Percentiles rank a stretch among this genome's conserved stretches.
phyloP scores from a whole-genome alignment of 2,888 invertebrate genomes.

The Chrysotoxum bicinctum region DNA sequence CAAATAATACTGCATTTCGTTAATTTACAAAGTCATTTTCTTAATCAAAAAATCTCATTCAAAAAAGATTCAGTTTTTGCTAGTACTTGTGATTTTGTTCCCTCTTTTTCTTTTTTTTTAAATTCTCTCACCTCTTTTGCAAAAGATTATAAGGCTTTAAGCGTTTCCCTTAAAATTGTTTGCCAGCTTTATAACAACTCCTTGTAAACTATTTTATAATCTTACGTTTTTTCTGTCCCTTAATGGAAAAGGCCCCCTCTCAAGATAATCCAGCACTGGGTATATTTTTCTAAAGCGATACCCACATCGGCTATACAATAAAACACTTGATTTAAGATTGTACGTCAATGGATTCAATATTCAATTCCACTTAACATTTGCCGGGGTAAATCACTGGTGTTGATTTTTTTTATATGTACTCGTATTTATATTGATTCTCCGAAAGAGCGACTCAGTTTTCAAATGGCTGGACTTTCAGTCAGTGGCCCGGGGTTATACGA shows the following conservation, averaged over 20 bases:
- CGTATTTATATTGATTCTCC: slow-evolving; percentile 41
- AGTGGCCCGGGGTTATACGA: not conserved
- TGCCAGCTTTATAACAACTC: too few species aligned
- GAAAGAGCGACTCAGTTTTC: slow-evolving; percentile 7
- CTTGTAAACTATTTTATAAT: too few species aligned
- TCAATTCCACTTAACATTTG: slow-evolving; percentile 56
- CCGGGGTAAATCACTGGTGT: slow-evolving; percentile 53
- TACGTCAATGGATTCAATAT: slow-evolving; percentile 63
- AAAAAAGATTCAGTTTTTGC: too few species aligned
- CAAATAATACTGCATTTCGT: too few species aligned
- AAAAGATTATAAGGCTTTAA: too few species aligned
- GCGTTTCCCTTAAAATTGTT: too few species aligned
- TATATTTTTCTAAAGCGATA: slow-evolving; percentile 2
- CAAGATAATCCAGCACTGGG: not conserved
- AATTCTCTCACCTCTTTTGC: too few species aligned
- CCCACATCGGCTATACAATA: slow-evolving; percentile 48
- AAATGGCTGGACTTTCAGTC: not conserved
- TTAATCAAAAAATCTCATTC: too few species aligned
- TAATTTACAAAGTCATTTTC: too few species aligned
- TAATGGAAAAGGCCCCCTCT: not conserved
- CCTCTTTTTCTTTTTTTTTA: too few species aligned
- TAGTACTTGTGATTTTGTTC: too few species aligned
- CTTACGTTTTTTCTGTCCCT: too few species aligned
- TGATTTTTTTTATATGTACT: not conserved
- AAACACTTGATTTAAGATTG: slow-evolving; percentile 67